Conservation (phyloP, 2,113 vertebrate species). For the Lontra canadensis region DNA sequence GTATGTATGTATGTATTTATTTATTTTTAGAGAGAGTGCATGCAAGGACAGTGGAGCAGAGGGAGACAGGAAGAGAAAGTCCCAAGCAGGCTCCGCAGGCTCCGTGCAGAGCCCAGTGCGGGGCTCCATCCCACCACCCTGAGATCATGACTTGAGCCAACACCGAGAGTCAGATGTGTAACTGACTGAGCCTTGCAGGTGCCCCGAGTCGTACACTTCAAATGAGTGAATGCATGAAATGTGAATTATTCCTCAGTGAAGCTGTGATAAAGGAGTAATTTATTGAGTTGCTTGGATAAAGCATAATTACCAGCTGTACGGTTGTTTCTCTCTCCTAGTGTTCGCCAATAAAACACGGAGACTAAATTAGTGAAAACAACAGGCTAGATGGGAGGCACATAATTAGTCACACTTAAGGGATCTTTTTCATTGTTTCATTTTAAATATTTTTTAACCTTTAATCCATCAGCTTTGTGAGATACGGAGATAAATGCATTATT, state of each 20-base stretch:
- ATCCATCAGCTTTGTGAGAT: background rate
- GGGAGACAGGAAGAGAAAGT: background rate
- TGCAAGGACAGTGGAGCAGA: background rate
- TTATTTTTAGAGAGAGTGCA: background rate
- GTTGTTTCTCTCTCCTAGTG: background rate
- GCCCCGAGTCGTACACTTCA: background rate
- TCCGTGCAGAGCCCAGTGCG: too few species aligned
- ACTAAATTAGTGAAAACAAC: background rate
- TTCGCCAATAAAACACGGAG: background rate
- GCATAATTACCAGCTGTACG: background rate
- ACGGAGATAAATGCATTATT: slow-evolving; percentile 34
- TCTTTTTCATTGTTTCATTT: background rate
- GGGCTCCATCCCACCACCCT: background rate
- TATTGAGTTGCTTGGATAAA: background rate
- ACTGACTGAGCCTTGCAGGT: background rate
- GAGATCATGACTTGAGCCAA: background rate
- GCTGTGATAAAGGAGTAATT: background rate
- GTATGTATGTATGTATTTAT: background rate
- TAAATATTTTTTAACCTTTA: background rate
- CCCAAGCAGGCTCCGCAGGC: background rate
- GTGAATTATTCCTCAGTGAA: background rate
- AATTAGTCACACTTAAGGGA: background rate
- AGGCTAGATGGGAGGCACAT: background rate
- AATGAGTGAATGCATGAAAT: background rate
- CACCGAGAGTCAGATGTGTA: background rate